phyloP scores from a whole-genome alignment of 2,888 invertebrate genomes.

The Entomobrya proxima region DNA sequence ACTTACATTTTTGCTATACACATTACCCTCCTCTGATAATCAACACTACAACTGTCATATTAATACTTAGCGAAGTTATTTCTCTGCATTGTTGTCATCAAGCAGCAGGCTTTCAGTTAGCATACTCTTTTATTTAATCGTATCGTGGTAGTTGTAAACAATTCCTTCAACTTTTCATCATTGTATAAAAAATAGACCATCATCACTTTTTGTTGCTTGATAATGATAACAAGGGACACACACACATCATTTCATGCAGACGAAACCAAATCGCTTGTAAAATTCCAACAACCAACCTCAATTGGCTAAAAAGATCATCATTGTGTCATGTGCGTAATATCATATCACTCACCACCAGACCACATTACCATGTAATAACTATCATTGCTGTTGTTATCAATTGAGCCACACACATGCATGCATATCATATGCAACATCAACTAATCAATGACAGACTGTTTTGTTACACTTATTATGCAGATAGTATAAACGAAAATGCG shows the following conservation, averaged over 20 bases:
- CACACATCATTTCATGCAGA: conserved; percentile 38
- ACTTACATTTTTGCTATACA: no score
- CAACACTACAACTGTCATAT: no score
- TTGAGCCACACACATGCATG: conserved; percentile 66
- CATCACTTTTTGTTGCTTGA: conserved; percentile 39
- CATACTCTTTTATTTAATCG: no score
- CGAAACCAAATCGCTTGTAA: conserved; percentile 47
- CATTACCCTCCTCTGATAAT: no score
- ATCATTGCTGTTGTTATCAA: conserved; percentile 53
- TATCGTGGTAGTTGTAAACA: neutral
- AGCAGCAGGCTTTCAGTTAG: no score
- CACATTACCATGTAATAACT: conserved; percentile 19
- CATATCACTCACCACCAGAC: conserved; percentile 19
- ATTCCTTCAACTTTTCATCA: conserved; percentile 7
- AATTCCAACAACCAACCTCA: conserved; percentile 54
- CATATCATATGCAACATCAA: conserved; percentile 24
- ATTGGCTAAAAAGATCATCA: conserved; percentile 52
- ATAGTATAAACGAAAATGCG: conserved; percentile 22
- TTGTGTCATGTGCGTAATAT: neutral
- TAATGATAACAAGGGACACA: conserved; percentile 62
- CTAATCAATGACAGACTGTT: conserved; percentile 30
- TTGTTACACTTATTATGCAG: conserved; percentile 16
- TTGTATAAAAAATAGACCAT: conserved; percentile 20
- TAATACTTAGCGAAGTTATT: no score
- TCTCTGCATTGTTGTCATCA: no score